Base-by-base conservation (phyloP, 2,888 invertebrate species). In the Cosmia pyralina region DNA sequence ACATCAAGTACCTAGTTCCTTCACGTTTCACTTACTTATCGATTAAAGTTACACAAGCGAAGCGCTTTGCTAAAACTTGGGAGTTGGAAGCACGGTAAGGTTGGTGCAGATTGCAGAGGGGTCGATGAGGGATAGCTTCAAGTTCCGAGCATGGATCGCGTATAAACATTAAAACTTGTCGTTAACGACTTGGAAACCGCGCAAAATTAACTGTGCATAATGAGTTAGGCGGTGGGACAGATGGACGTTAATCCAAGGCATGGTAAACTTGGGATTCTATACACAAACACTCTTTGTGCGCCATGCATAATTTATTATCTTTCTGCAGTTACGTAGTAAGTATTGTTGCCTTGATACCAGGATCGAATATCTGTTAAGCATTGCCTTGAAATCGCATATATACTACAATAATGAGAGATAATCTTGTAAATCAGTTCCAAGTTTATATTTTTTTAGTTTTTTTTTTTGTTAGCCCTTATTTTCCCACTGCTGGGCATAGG, bases 161-260 rank as follows among this genome's bases (percentile, higher is more conserved):
- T 76, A 84, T 84, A 86, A 88, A 84, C 86, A 88, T 88, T 84
- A 85, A 90, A 90, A 90, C 87, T 90, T 89, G 75, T 72, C 72
- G 86, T 85, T 86, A 89, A 88, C 85, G 85, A 88, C 83, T 85
- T 87, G 82, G 77, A 85, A 88, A 79, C 78, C 79, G 76, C 88
- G 89, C 82, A 90, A 91, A 89, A 93, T 92, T 91, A 89, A 92
- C 86, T 82, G 87, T 88, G 88, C 79, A 90, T 91, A 91, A 92
- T 92, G 87, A 91, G 89, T 84, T 75, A 83, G 86, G 85, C 82
- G 60, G 41, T 53, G 46, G 66, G 62, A 80, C 81, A 87, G 84
- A 88, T 86, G 84, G 74, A 86, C 88, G 88, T 84, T 91, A 90
- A 90, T 89, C 88, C 87, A 78, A 84, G 76, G 81, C 82, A 87